Evolutionary conservation across 2,888 invertebrate species (phyloP).

Genomic region (Sinotaia quadrata): DNA sequence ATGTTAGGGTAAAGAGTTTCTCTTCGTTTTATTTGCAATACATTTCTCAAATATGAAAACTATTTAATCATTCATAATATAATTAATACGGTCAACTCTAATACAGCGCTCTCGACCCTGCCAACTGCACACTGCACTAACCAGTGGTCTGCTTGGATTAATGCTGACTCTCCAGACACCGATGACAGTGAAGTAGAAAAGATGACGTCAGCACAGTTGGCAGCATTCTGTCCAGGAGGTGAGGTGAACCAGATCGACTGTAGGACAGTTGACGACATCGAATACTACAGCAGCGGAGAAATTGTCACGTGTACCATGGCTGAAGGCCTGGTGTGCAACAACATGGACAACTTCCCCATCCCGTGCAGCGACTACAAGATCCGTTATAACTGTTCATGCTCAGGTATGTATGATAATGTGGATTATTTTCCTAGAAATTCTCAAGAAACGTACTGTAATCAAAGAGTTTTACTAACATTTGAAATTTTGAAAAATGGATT

Average conservation of each 20-base stretch:
- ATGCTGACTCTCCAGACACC: constrained; percentile 49
- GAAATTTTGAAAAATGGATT: too few species aligned
- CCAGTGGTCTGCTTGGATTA: constrained; percentile 57
- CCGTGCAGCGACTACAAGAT: constrained; percentile 66
- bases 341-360: constrained; percentile 48
- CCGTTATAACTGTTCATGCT: constrained; percentile 74
- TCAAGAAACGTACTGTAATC: too few species aligned
- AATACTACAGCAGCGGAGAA: constrained; percentile 52
- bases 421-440: too few species aligned
- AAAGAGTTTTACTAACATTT: too few species aligned
- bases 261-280: constrained; percentile 48
- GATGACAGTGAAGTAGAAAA: constrained; percentile 52
- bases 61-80: too few species aligned
- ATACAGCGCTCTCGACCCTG: too few species aligned
- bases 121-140: constrained; percentile 24
- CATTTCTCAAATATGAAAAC: too few species aligned
- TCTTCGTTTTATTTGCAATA: too few species aligned
- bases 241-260: constrained; percentile 63
- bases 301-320: constrained; percentile 74
- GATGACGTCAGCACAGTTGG: constrained; percentile 45
- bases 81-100: too few species aligned
- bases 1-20: too few species aligned
- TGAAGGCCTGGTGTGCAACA: constrained; percentile 80
- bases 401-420: too few species aligned
- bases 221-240: constrained; percentile 54